Conservation (phyloP, 1,140 invertebrate genomes). For the Lepidurus couesii region DNA sequence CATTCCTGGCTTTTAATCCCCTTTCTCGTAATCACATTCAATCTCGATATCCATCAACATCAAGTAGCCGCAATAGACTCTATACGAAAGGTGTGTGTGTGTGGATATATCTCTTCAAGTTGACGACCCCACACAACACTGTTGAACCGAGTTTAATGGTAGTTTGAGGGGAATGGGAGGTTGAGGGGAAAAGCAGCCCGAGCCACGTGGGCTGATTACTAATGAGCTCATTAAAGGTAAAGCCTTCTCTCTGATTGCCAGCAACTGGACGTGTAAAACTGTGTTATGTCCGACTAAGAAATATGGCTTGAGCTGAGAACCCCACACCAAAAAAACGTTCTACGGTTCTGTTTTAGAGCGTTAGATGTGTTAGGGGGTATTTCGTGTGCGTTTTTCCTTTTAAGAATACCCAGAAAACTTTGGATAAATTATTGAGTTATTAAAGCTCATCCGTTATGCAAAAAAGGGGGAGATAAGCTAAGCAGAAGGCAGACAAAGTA, state of each 20-base stretch:
- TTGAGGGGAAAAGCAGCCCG: neutral
- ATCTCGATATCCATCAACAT: constrained; percentile 17
- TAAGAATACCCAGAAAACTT: neutral
- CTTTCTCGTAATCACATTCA: constrained; percentile 3
- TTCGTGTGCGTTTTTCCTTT: neutral
- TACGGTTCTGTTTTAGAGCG: neutral
- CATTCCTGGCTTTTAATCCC: neutral
- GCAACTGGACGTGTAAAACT: constrained; percentile 14
- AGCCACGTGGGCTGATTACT: constrained; percentile 1
- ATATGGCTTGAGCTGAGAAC: neutral
- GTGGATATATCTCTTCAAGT: neutral
- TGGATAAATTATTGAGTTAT: constrained; percentile 22
- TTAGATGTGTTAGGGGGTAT: neutral
- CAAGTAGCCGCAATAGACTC: neutral
- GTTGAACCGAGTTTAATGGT: neutral
- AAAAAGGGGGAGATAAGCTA: neutral
- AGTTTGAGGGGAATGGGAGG: neutral
- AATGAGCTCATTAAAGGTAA: constrained; percentile 15
- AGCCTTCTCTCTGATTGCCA: neutral
- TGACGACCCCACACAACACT: constrained; percentile 17
- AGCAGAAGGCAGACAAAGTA: neutral
- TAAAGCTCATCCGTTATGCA: constrained; percentile 9
- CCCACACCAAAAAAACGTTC: neutral
- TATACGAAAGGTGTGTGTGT: neutral
- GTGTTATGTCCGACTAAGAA: constrained; percentile 2